Evolutionary conservation across 2,888 invertebrate species (phyloP).

Genomic region (Copidosoma aretas): DNA sequence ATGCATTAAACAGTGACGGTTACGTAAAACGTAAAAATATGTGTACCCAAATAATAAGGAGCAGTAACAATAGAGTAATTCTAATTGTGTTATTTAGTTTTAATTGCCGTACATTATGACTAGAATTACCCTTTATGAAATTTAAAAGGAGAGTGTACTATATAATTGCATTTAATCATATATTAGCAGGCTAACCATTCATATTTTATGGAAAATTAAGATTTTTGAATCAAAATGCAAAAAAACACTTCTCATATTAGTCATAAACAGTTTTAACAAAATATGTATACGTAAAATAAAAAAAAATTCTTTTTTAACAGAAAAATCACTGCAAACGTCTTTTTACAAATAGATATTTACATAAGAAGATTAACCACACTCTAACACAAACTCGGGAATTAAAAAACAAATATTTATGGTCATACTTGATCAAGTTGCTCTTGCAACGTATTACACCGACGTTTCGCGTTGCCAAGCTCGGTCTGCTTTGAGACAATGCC

Average conservation of each 20-base stretch:
- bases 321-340: slow-evolving; percentile 30
- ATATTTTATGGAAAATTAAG: background rate
- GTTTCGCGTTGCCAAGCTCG: slow-evolving; percentile 68
- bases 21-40: slow-evolving; percentile 18
- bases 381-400: slow-evolving; percentile 14
- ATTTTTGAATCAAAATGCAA: background rate
- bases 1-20: slow-evolving; percentile 28
- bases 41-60: slow-evolving; percentile 24
- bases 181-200: too few relatives aligned
- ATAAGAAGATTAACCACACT: slow-evolving; percentile 13
- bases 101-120: too few relatives aligned
- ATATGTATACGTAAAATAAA: slow-evolving; percentile 6
- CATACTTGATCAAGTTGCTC: slow-evolving; percentile 63
- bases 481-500: slow-evolving; percentile 58
- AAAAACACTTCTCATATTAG: slow-evolving; percentile 8
- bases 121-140: too few relatives aligned
- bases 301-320: too few relatives aligned
- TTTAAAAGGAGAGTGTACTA: slow-evolving; percentile 13
- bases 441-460: slow-evolving; percentile 69
- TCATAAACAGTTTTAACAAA: background rate
- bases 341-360: slow-evolving; percentile 33
- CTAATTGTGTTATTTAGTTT: slow-evolving; percentile 7
- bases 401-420: slow-evolving; percentile 15
- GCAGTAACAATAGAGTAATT: slow-evolving; percentile 8
- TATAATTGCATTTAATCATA: slow-evolving; percentile 10